Base-by-base conservation (phyloP, 2,888 invertebrate genomes). In the Nephrotoma guestfalica region DNA sequence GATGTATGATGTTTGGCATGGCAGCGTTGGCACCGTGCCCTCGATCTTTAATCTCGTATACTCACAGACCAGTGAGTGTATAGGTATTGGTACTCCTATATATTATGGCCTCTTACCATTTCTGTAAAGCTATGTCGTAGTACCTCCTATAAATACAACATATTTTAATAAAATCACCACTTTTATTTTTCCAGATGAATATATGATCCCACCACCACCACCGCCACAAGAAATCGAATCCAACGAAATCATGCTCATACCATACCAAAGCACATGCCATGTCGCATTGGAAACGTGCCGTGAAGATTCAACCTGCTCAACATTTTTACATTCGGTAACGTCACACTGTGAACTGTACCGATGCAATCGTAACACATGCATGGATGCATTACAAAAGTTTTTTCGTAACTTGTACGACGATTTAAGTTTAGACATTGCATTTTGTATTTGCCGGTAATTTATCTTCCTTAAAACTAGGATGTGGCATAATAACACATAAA, bases 391-490 rank as follows among this genome's bases (percentile, higher is more conserved):
- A 89, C 95, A 97, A 90, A 94, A 94, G 87, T 97, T 97, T 92
- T 97, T 97, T 92, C 94, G 96, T 91, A 95, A 95, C 89, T 94
- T 95, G 30, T 94, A 94, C 87, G 95, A 96, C 88, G 95, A 94
- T 89, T 95, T 96, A 94, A 97, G 96, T 90, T 94, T 97, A 88
- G 97, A 97, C 92, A 96, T 97, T 89, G 97, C 97, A 89, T 97
- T 97, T 92, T 97, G 97, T 91, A 93, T 97, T 87, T 97, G 97
- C 97, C 97, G 96, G 97, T 97, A 92, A 94, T 84, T 84, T 42
- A 84, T 41, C 42, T 84, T 30, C n/a, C 41, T 84, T 30, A n/a
- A 84, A 9, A 41, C 41, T 47, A 15, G 5, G 41, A 41, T 84
- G 84, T n/a, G 9, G 9, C 18, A 71, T 71, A 71, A 71, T 30